phyloP scores from a whole-genome alignment of 2,888 invertebrate species.

The Automeris io region DNA sequence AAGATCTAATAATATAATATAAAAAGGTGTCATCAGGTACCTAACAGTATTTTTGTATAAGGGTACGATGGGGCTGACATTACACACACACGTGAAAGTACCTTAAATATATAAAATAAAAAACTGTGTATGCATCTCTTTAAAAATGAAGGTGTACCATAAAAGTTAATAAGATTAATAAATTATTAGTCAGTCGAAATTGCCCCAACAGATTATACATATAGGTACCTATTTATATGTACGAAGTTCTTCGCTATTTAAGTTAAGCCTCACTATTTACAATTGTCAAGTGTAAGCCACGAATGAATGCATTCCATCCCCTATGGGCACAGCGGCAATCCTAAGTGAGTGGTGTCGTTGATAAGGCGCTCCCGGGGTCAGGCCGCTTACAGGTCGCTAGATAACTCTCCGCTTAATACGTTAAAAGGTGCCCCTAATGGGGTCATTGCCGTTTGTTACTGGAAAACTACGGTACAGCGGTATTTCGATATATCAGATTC shows the following conservation, averaged over 20 bases:
- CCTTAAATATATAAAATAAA: background rate
- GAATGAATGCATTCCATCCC: conserved; percentile 34
- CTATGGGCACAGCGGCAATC: conserved; percentile 25
- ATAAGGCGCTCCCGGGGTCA: conserved; percentile 53
- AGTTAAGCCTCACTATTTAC: no score
- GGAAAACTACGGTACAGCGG: conserved; percentile 38
- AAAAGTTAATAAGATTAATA: no score
- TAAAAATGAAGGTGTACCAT: no score
- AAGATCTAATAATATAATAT: no score
- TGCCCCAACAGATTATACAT: no score
- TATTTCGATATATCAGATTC: conserved; percentile 22
- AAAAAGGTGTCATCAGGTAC: no score
- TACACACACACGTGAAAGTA: no score
- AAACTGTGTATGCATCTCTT: background rate
- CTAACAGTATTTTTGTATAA: no score
- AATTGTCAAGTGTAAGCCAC: conserved; percentile 31
- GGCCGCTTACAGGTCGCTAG: conserved; percentile 51
- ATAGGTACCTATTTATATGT: no score
- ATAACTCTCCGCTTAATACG: conserved; percentile 71
- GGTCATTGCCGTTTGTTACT: conserved; percentile 69
- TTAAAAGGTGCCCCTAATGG: conserved; percentile 73
- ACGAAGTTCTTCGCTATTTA: no score
- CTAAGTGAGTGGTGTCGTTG: conserved; percentile 57
- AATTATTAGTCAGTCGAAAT: no score
- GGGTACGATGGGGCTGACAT: no score